Base-by-base conservation (phyloP, 1,140 invertebrate genomes). In the Notospermus geniculatus region DNA sequence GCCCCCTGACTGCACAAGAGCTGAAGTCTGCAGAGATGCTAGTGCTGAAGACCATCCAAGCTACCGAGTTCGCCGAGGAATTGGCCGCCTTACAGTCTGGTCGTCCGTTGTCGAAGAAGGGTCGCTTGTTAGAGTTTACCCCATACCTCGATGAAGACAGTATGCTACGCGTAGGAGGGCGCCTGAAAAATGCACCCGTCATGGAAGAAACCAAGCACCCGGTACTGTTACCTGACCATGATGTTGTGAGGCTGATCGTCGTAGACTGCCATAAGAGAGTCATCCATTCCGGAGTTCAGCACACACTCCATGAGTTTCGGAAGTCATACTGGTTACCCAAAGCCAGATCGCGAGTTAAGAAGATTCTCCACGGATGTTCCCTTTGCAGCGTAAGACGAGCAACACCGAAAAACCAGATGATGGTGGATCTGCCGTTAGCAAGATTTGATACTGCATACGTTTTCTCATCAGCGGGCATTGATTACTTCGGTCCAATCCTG, bases 401-500 rank as follows among this genome's bases (percentile, higher is more conserved):
- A 50, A 50, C 4, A n/a, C 46, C 46, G 4, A 50, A 7, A 9
- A 9, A 23, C 5, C 46, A 23, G 46, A 9, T 50, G 5, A 50
- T 50, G 46, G 46, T n/a, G 9, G 46, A 50, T 50, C 46, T 50
- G 4, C 46, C 46, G 46, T 5, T 4, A 60, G 63, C 43, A 60
- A 57, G 27, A 45, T 50, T 29, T 39, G 67, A 13, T 63, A 57
- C 4, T 4, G n/a, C 9, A 41, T 59, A 60, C n/a, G 60, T 58
- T 17, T 69, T 69, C 53, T 39, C 54, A 4, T 66, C 58, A 53
- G 54, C 43, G 57, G 67, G 62, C n/a, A 30, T 69, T 22, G 68
- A 70, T 45, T 70, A 59, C 57, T 71, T 70, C 60, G 64, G 70
- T 13, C 66, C 61, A 2, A 66, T 64, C 22, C 15, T 60, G 39